A percentile compares a stretch with the other conserved stretches of the same genome.
These are phyloP conservation scores for Mythimna impura DNA, from an alignment of 2,888 invertebrate species.

Conservation along the genomic window DNA sequence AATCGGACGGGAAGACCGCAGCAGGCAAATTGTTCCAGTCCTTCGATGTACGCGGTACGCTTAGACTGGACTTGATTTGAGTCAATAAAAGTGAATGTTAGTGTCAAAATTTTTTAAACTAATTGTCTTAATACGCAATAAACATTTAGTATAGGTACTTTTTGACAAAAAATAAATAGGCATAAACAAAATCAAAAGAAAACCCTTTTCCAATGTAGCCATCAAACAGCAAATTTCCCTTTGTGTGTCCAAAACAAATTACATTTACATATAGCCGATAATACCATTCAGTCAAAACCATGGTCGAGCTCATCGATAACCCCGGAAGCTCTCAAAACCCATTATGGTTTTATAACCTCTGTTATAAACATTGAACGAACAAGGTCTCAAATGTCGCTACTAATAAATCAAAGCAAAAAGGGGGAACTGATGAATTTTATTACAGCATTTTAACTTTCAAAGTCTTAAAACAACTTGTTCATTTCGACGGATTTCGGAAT, in stretches of 20 bases:
- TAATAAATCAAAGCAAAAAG: conserved; percentile 77
- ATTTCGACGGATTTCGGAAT: conserved; percentile 65
- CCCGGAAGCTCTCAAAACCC: conserved; percentile 54
- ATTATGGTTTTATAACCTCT: conserved; percentile 68
- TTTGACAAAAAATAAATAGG: background rate
- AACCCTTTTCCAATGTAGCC: background rate
- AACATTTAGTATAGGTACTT: too few species aligned
- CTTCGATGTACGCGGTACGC: too few species aligned
- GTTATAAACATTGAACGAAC: conserved; percentile 66
- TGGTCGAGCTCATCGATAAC: conserved; percentile 56
- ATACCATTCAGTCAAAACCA: conserved; percentile 33
- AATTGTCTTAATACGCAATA: too few species aligned
- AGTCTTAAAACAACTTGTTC: conserved; percentile 78
- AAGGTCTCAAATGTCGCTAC: conserved; percentile 72
- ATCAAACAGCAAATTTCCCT: conserved; percentile 37
- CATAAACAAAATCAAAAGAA: background rate
- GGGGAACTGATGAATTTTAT: conserved; percentile 73
- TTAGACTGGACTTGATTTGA: too few species aligned
- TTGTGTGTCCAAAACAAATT: conserved; percentile 41
- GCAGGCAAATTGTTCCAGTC: too few species aligned
- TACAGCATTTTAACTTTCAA: conserved; percentile 73
- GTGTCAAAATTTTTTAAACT: too few species aligned
- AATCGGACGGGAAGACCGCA: too few species aligned
- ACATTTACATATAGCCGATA: conserved; percentile 50
- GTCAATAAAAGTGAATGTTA: too few species aligned